A percentile compares a stretch with the other conserved stretches of the same genome.
Evolutionary conservation across 2,888 invertebrate species (phyloP).

Genomic region (Crioceris asparagi): DNA sequence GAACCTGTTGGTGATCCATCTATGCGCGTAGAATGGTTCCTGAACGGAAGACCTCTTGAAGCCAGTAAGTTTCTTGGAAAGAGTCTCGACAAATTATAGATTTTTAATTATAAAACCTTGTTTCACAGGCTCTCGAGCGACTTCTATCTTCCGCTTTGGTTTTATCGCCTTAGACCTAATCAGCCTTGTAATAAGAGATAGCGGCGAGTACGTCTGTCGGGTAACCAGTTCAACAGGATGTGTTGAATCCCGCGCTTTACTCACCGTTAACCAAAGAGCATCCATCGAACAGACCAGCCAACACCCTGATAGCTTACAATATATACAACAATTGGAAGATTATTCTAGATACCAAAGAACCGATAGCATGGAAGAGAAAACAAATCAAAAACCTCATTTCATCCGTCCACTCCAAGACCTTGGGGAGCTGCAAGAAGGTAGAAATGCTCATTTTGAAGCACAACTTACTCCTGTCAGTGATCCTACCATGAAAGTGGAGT

Average conservation of each 20-base stretch:
- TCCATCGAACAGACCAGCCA: slow-evolving; percentile 81
- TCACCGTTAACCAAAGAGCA: slow-evolving; percentile 70
- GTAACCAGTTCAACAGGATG: slow-evolving; percentile 79
- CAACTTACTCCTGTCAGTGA: slow-evolving; percentile 87
- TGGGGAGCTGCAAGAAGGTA: slow-evolving; percentile 79
- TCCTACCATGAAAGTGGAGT: slow-evolving; percentile 92
- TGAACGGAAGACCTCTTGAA: slow-evolving; percentile 82
- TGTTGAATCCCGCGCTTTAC: slow-evolving; percentile 72
- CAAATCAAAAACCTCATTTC: slow-evolving; percentile 74
- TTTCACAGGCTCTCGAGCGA: slow-evolving; percentile 78
- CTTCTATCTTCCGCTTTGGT: slow-evolving; percentile 93
- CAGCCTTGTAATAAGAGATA: slow-evolving; percentile 74
- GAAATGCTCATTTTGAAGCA: slow-evolving; percentile 88
- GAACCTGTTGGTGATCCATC: slow-evolving; percentile 94
- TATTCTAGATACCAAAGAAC: slow-evolving; percentile 77
- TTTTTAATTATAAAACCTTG: neutral
- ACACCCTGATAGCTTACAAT: slow-evolving; percentile 79
- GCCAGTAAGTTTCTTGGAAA: slow-evolving; percentile 67
- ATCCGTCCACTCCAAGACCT: slow-evolving; percentile 79
- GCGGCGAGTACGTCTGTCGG: slow-evolving; percentile 84
- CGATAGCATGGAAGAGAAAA: slow-evolving; percentile 73
- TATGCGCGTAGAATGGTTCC: slow-evolving; percentile 93
- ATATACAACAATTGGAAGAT: slow-evolving; percentile 84
- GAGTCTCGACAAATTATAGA: neutral
- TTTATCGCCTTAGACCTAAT: slow-evolving; percentile 90